Percentiles rank a stretch among this genome's conserved stretches.
Conservation (phyloP, 2,888 invertebrate species). For the Agrotis segetum region DNA sequence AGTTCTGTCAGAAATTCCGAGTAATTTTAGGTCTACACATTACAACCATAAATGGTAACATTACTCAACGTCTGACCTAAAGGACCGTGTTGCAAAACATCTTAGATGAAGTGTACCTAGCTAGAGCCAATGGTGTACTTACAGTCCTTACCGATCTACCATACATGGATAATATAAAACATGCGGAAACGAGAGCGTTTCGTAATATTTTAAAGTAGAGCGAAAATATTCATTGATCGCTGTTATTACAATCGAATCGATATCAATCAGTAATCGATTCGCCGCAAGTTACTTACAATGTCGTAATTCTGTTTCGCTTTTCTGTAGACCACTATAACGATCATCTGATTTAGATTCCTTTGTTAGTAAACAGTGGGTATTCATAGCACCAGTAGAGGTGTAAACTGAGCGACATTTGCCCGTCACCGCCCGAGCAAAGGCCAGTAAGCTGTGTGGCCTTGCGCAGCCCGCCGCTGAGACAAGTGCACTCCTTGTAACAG, state of each 20-base stretch:
- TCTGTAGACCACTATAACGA: conserved; percentile 27
- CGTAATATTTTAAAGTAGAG: conserved; percentile 47
- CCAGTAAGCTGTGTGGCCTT: conserved; percentile 80
- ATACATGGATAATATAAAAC: conserved; percentile 19
- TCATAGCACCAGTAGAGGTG: conserved; percentile 53
- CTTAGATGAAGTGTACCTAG: conserved; percentile 49
- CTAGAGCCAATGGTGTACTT: conserved; percentile 21
- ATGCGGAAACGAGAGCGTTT: conserved; percentile 41
- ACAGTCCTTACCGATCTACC: conserved; percentile 8
- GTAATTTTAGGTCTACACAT: conserved; percentile 68
- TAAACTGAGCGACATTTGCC: conserved; percentile 77
- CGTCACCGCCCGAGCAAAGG: conserved; percentile 82
- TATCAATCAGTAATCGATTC: conserved; percentile 53
- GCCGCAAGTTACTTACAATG: conserved; percentile 37
- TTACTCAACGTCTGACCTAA: conserved; percentile 69
- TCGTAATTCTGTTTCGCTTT: conserved; percentile 44
- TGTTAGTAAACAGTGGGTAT: conserved; percentile 70
- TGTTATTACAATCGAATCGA: conserved; percentile 41
- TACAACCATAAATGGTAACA: conserved; percentile 65
- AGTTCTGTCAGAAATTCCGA: conserved; percentile 64
- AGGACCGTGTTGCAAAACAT: conserved; percentile 70
- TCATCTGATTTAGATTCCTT: conserved; percentile 57
- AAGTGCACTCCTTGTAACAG: conserved; percentile 77
- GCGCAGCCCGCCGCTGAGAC: conserved; percentile 72
- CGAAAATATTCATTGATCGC: conserved; percentile 44